These are phyloP conservation scores for Acleris literana DNA, from an alignment of 2,888 invertebrate genomes.

Conservation along the genomic window DNA sequence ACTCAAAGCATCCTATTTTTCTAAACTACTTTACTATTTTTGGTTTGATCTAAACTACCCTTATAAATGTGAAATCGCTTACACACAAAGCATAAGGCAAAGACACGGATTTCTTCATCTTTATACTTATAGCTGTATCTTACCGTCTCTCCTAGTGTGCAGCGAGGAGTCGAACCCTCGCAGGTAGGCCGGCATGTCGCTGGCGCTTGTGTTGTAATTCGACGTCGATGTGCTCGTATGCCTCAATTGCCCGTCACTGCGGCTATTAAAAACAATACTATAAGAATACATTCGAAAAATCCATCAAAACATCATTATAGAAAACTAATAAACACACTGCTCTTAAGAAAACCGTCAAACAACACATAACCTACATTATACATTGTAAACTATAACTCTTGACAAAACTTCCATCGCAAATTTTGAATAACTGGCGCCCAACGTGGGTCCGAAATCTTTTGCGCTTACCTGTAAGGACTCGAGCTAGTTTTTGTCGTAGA, in stretches of 20 bases:
- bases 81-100: too few relatives aligned
- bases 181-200: slow-evolving; percentile 89
- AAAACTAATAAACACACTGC: too few relatives aligned
- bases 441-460: background rate
- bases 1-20: too few relatives aligned
- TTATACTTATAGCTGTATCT: slow-evolving; percentile 24
- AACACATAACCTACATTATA: too few relatives aligned
- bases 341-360: too few relatives aligned
- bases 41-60: too few relatives aligned
- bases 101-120: too few relatives aligned
- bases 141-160: slow-evolving; percentile 81
- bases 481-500: slow-evolving; percentile 97
- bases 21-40: too few relatives aligned
- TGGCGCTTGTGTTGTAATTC: slow-evolving; percentile 91
- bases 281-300: background rate
- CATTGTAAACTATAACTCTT: background rate
- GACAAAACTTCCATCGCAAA: slow-evolving; percentile 9
- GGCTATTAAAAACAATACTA: slow-evolving; percentile 49
- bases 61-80: background rate
- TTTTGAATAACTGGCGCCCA: slow-evolving; percentile 14
- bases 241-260: slow-evolving; percentile 92
- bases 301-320: background rate
- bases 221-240: slow-evolving; percentile 94
- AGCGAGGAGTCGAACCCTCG: slow-evolving; percentile 85
- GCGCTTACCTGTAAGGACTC: slow-evolving; percentile 90